Conservation (phyloP, 2,113 vertebrate genomes). For the Alexandromys fortis region DNA sequence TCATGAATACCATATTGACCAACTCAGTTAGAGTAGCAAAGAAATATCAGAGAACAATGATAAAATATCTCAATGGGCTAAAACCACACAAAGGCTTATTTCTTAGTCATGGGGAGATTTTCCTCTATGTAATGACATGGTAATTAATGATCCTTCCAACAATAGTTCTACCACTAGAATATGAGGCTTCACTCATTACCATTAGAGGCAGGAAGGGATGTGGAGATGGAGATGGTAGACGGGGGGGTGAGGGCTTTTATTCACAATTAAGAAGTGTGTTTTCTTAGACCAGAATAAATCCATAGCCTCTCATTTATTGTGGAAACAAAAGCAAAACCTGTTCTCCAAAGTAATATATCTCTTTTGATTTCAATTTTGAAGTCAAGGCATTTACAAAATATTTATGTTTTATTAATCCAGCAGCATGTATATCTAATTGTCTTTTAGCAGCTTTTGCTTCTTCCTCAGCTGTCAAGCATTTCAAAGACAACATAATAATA, state of each 20-base stretch:
- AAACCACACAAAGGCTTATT: background rate
- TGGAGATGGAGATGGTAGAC: background rate
- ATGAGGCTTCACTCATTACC: background rate
- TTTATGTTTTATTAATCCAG: too few relatives aligned
- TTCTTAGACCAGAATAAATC: too few relatives aligned
- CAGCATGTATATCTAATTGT: too few relatives aligned
- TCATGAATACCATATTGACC: background rate
- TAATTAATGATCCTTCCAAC: background rate
- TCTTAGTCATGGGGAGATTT: background rate
- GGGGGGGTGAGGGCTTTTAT: too few relatives aligned
- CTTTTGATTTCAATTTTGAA: too few relatives aligned
- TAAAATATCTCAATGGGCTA: background rate
- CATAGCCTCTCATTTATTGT: too few relatives aligned
- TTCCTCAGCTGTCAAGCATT: too few relatives aligned
- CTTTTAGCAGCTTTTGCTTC: too few relatives aligned
- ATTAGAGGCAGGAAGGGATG: rapidly evolving
- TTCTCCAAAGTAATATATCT: too few relatives aligned
- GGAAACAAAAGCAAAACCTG: too few relatives aligned
- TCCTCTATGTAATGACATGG: background rate
- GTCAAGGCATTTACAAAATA: too few relatives aligned
- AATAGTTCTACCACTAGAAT: background rate
- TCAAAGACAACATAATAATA: too few relatives aligned
- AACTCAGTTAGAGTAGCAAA: background rate
- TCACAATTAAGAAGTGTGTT: background rate
- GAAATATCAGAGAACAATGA: background rate